Evolutionary conservation across 2,797 vertebrate genomes (phyloP).

Genomic region (Leptoclinus maculatus): DNA sequence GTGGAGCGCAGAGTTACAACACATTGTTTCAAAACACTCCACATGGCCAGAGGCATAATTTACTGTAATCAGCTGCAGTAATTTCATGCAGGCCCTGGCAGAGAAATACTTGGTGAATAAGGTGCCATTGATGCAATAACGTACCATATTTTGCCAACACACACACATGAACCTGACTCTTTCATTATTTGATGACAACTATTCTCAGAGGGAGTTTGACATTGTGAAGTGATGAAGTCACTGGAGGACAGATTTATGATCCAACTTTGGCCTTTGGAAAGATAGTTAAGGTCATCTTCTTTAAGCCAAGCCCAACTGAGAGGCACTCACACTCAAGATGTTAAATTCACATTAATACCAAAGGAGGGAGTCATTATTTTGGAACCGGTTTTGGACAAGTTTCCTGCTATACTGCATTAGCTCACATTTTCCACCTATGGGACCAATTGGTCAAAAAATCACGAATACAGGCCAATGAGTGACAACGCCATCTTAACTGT

Average conservation of each 20-base stretch:
- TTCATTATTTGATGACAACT: not conserved
- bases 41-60: not conserved
- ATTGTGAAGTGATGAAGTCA: not conserved
- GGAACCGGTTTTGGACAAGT: not conserved
- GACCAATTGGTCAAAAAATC: not conserved
- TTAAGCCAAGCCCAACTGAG: not conserved
- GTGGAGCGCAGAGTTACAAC: constrained; percentile 4
- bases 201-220: not conserved
- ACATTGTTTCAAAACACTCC: constrained; percentile 15
- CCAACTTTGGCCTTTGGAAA: not conserved
- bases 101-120: not conserved
- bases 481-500: not conserved
- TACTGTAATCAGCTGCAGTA: constrained; percentile 9
- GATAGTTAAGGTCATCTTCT: not conserved
- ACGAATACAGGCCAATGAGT: not conserved
- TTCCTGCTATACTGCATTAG: not conserved
- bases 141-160: not conserved
- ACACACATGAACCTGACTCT: not conserved
- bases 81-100: constrained; percentile 12
- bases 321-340: not conserved
- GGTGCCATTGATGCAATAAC: not conserved
- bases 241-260: not conserved
- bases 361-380: not conserved
- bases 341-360: not conserved
- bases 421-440: not conserved